These are phyloP conservation scores for Mormyrus iriodes DNA, from an alignment of 2,113 vertebrate genomes.

Conservation along the genomic window DNA sequence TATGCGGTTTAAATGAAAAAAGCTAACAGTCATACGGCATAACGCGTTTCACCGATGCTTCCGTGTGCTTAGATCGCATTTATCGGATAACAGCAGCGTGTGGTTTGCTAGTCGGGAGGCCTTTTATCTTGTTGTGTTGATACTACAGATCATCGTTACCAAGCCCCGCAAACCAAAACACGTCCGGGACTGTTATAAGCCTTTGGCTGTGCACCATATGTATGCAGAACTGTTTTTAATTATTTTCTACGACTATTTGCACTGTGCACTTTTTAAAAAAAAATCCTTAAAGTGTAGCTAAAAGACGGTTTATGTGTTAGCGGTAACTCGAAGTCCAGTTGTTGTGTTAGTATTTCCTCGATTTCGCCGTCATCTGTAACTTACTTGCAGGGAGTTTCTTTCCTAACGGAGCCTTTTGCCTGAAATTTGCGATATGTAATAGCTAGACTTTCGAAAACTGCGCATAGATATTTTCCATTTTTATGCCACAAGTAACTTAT, in stretches of 20 bases:
- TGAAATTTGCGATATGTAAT: not conserved
- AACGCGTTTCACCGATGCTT: not conserved
- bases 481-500: not conserved
- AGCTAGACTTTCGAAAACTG: not conserved
- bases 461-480: not conserved
- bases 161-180: not conserved
- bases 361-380: not conserved
- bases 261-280: not conserved
- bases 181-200: not conserved
- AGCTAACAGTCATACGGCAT: not conserved
- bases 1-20: not conserved
- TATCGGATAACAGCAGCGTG: not conserved
- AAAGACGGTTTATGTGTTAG: not conserved
- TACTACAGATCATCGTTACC: not conserved
- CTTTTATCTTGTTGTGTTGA: not conserved
- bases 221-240: not conserved
- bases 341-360: not conserved
- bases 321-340: not conserved
- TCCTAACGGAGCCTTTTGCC: not conserved
- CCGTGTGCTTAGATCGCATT: not conserved
- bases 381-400: not conserved
- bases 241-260: not conserved
- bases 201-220: not conserved
- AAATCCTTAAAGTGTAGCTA: not conserved
- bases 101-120: not conserved